These are phyloP conservation scores for Glaucidium brasilianum DNA, from an alignment of 2,113 vertebrate genomes.

Conservation along the genomic window DNA sequence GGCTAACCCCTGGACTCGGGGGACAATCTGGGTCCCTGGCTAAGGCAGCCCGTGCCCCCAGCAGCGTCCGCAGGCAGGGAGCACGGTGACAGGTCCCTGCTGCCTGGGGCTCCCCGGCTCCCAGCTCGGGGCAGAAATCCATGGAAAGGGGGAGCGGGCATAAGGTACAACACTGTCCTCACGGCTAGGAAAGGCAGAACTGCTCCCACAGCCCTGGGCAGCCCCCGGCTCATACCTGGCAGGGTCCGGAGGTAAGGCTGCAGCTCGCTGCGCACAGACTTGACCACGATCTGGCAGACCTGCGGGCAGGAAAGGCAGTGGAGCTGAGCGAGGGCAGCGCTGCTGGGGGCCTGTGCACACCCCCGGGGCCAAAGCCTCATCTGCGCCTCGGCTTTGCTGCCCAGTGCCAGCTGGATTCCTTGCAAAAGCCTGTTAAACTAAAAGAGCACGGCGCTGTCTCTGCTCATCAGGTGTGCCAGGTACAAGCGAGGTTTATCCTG, in stretches of 20 bases:
- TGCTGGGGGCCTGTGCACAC: accelerated
- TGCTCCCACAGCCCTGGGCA: accelerated
- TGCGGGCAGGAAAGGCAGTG: neutral
- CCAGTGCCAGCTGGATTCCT: accelerated
- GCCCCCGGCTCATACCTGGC: constrained; percentile 48
- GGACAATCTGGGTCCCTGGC: too few species aligned
- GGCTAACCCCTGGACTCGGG: neutral
- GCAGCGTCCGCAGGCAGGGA: accelerated
- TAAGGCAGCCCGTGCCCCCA: accelerated
- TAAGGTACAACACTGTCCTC: neutral
- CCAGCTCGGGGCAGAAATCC: accelerated
- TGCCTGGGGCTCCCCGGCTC: neutral
- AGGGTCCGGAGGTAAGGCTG: constrained; percentile 63
- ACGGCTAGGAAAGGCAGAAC: neutral
- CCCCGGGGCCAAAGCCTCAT: accelerated
- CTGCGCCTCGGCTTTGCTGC: neutral
- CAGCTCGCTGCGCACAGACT: neutral
- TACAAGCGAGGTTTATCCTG: neutral
- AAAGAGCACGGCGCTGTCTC: neutral
- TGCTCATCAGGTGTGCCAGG: neutral
- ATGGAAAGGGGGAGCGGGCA: neutral
- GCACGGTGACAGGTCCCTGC: neutral
- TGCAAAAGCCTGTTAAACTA: neutral
- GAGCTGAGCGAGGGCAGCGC: neutral
- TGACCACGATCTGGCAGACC: constrained; percentile 56